Base-by-base conservation (phyloP, 1,140 invertebrate species). In the Harpegnathos saltator region DNA sequence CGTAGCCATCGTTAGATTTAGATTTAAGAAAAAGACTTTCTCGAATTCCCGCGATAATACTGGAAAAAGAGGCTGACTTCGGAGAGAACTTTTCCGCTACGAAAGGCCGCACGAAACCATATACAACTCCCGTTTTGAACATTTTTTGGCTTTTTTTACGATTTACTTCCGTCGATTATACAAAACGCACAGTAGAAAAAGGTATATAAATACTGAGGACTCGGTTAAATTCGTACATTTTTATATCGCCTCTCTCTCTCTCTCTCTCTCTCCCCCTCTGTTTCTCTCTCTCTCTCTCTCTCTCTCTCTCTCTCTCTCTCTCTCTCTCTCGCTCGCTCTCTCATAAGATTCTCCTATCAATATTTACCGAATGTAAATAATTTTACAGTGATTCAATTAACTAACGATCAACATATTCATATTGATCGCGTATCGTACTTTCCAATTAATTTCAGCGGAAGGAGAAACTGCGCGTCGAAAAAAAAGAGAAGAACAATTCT, bases 141-240 rank as follows among this genome's bases (percentile, higher is more conserved):
- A 5, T 58, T 78, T 33, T 56, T 78, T 56, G 3, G 14, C 61
- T 52, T 52, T 48, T 24, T 50, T 66, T 22, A 19, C 7, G 24
- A 68, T n/a, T n/a, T n/a, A 19, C 12, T 26, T 58, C 15, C 14
- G 58, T 63, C 19, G 50, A 63, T 63, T 52, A 74, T 54, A 71
- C n/a, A 78, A 44, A 78, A 78, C 19, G 33, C 50, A 52, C 11
- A n/a, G 33, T 71, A 80, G 65, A 80, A 80, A 80, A 80, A 80
- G 9, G 24, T 71, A 71, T 56, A 68, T 54, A 66, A 56, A 54
- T 54, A 56, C 19, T 54, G 0, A 14, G 33, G n/a, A 33, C 26
- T 72, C 29, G 15, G 38, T 11, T 59, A 59, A 59, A 24, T 14
- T 52, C 7, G 9, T 44, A 19, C n/a, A 29, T 38, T 69, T 69